Conservation (phyloP, 2,888 invertebrate genomes). For the Craniophora ligustri region DNA sequence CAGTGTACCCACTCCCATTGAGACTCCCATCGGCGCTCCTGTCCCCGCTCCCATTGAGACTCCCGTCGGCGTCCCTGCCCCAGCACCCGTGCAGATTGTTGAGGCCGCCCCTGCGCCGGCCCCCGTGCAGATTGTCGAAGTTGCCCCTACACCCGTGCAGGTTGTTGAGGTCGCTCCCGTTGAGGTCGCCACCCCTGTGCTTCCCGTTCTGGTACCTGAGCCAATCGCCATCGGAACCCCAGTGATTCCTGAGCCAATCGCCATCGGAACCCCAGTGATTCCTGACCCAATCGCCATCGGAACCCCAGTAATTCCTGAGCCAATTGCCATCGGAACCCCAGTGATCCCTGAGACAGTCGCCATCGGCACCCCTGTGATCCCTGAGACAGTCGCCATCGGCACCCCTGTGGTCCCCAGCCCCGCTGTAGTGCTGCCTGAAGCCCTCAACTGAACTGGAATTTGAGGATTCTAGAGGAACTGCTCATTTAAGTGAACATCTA, state of each 20-base stretch:
- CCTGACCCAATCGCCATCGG: slow-evolving; percentile 18
- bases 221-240: background rate
- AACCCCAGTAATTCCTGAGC: slow-evolving; percentile 18
- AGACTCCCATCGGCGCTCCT: slow-evolving; percentile 12
- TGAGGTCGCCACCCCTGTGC: background rate
- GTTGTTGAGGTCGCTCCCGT: slow-evolving; percentile 15
- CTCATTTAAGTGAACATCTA: slow-evolving; percentile 10
- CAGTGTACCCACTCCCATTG: slow-evolving; percentile 10
- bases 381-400: slow-evolving; percentile 34
- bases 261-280: slow-evolving; percentile 12
- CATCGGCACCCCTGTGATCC: slow-evolving; percentile 28
- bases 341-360: slow-evolving; percentile 6
- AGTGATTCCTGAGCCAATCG: background rate
- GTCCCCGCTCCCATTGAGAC: slow-evolving; percentile 2
- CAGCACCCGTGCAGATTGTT: slow-evolving; percentile 9
- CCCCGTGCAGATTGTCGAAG: slow-evolving; percentile 25
- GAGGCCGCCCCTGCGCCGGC: slow-evolving; percentile 31
- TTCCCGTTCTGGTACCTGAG: background rate
- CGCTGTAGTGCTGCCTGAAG: slow-evolving; percentile 21
- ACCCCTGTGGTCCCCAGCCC: slow-evolving; percentile 32
- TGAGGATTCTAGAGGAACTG: slow-evolving; percentile 9
- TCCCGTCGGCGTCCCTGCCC: background rate
- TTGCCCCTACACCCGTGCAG: slow-evolving; percentile 19
- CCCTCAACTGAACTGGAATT: slow-evolving; percentile 28
- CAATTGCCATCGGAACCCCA: slow-evolving; percentile 29